Evolutionary conservation across 2,888 invertebrate genomes (phyloP), one percentile per base, ranked within the genome.

Genomic region (Aleiodes alternator): DNA sequence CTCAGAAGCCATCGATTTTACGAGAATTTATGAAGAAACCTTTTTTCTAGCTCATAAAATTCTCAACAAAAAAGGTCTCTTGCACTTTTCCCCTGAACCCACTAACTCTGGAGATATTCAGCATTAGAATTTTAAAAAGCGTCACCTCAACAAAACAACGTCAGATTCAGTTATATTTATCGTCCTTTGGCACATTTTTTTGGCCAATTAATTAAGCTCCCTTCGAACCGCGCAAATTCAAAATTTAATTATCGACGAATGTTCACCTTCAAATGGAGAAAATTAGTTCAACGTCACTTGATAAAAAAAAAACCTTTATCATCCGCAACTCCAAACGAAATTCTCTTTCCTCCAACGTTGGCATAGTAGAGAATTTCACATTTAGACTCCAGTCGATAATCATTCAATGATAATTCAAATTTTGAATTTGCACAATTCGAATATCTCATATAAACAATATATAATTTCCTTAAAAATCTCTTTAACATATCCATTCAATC

Each of bases 131-230:
- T 14, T 61, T n/a, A 14, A 38, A 34, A 34, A 34, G 5, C 43
- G 11, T 43, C 3, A 9, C 9, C 9, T 43, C 55, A 16, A 38
- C 43, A 56, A 23, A 5, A 23, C 34, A 43, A 70, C 34, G 50
- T 31, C 51, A 68, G 31, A 68, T 29, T 68, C 51, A 31, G 31
- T 64, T 43, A 23, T 16, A 31, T 51, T 68, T 31, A 68, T 68
- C 51, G 51, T 70, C 55, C 38, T 70, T 75, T 75, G 69, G 74
- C 74, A 70, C 74, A 29, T 69, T 16, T 59, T 59, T 64, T 73
- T 68, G 34, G 43, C 73, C 68, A 68, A 43, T 56, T 29, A 48
- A 48, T 61, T 14, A 12, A 70, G 4, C 8, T 64, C 56, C 12
- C n/a, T 11, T 74, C 43, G 61, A 75, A 48, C 29, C 29, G 43